Percentiles rank a stretch among this genome's conserved stretches.
Conservation (phyloP, 2,888 invertebrate genomes). For the Caenorhabditis sp. region DNA sequence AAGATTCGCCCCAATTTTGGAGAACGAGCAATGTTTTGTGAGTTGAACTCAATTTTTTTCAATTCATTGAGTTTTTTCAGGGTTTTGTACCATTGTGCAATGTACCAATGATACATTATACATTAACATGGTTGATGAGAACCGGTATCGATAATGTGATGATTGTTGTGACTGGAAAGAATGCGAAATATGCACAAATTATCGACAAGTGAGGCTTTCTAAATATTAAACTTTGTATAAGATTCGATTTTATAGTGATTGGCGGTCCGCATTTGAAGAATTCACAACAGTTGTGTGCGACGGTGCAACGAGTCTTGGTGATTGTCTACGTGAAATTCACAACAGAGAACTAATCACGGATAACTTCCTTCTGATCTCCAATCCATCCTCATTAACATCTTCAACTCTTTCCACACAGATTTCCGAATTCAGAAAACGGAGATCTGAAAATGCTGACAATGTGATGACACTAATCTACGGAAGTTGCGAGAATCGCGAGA, state of each 20-base stretch:
- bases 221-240: no score
- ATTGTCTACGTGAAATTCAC: slow-evolving; percentile 60
- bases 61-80: no score
- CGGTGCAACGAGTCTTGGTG: slow-evolving; percentile 53
- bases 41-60: no score
- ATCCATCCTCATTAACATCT: slow-evolving; percentile 52
- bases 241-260: no score
- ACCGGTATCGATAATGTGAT: slow-evolving; percentile 39
- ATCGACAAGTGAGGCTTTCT: no score
- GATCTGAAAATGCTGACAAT: slow-evolving; percentile 53
- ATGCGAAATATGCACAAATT: slow-evolving; percentile 18
- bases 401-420: slow-evolving; percentile 47
- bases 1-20: slow-evolving; percentile 39
- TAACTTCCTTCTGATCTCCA: slow-evolving; percentile 51
- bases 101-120: slow-evolving; percentile 40
- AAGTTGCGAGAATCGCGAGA: slow-evolving; percentile 20
- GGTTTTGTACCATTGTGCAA: slow-evolving; percentile 40
- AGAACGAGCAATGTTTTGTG: slow-evolving; percentile 19
- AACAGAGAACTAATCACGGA: slow-evolving; percentile 44
- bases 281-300: slow-evolving; percentile 30
- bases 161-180: slow-evolving; percentile 33
- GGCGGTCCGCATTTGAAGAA: slow-evolving; percentile 33
- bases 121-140: slow-evolving; percentile 39
- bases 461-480: slow-evolving; percentile 59
- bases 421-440: slow-evolving; percentile 44